Percentiles rank a stretch among this genome's conserved stretches.
Conservation (phyloP, 2,113 vertebrate genomes). For the Poicephalus meyeri region DNA sequence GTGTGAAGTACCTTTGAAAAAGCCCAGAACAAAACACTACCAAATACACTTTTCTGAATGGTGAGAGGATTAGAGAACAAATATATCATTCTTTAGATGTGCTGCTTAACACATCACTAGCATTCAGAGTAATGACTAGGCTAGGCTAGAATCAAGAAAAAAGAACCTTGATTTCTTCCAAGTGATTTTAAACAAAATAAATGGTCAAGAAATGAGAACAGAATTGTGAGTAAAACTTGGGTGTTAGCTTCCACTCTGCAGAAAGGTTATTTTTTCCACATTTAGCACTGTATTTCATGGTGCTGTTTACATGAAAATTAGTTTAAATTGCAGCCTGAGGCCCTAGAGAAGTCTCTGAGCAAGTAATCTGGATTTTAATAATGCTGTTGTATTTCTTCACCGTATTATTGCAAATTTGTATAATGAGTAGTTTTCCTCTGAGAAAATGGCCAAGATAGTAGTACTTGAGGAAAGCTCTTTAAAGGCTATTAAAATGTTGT, state of each 20-base stretch:
- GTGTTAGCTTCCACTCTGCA: background rate
- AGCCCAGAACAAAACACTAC: background rate
- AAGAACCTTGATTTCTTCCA: background rate
- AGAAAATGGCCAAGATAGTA: constrained; percentile 57
- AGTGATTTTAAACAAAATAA: background rate
- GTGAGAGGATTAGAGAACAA: background rate
- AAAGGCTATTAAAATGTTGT: constrained; percentile 51
- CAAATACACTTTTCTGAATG: background rate
- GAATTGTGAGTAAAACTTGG: background rate
- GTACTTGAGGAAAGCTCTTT: constrained; percentile 42
- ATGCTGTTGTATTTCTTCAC: constrained; percentile 55
- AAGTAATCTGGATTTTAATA: constrained; percentile 63
- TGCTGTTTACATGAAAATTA: constrained; percentile 60
- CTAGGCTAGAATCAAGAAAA: background rate
- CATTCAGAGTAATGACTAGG: background rate
- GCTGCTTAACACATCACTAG: background rate
- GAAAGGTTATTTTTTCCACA: background rate
- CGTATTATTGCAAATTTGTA: constrained; percentile 64
- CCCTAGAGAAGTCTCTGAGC: constrained; percentile 37
- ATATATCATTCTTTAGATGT: background rate
- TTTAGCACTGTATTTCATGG: background rate
- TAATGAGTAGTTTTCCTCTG: constrained; percentile 70
- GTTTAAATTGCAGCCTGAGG: constrained; percentile 56
- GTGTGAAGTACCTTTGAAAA: background rate
- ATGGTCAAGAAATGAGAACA: background rate